Conservation (phyloP, 2,113 vertebrate genomes). For the Gavia stellata region DNA sequence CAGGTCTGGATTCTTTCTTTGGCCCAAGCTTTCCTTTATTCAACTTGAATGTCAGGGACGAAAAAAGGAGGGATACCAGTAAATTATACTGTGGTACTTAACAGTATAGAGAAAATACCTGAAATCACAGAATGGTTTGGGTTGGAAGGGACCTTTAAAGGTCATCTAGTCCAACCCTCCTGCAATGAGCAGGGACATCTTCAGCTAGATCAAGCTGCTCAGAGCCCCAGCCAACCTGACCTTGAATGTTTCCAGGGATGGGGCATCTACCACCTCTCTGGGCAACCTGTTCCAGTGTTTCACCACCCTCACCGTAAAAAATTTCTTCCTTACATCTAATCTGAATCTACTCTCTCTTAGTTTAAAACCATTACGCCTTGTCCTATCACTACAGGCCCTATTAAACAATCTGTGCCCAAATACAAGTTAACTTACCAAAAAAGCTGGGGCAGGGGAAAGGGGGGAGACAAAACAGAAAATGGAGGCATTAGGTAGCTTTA, state of each 20-base stretch:
- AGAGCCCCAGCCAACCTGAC: accelerated
- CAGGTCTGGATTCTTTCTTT: not conserved
- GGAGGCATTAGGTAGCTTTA: not conserved
- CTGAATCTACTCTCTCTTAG: not conserved
- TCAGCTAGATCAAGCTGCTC: not conserved
- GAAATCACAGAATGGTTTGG: not conserved
- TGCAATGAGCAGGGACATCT: not conserved
- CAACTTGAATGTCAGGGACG: not conserved
- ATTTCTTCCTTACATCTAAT: not conserved
- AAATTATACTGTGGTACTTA: not conserved
- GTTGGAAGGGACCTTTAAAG: not conserved
- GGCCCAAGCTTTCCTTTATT: not conserved
- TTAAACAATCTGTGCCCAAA: not conserved
- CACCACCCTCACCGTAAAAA: not conserved
- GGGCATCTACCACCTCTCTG: not conserved
- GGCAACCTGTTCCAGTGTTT: not conserved
- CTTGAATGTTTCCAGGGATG: not conserved
- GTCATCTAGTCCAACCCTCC: not conserved
- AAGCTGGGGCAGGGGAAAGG: accelerated
- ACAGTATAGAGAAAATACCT: not conserved
- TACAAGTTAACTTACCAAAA: not conserved
- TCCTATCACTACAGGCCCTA: not conserved
- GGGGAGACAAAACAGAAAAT: not conserved
- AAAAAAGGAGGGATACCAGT: not conserved
- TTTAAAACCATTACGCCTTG: not conserved